Percentiles rank a stretch among this genome's conserved stretches.
Conservation (phyloP, 2,113 vertebrate genomes). For the Setophaga kirtlandii region DNA sequence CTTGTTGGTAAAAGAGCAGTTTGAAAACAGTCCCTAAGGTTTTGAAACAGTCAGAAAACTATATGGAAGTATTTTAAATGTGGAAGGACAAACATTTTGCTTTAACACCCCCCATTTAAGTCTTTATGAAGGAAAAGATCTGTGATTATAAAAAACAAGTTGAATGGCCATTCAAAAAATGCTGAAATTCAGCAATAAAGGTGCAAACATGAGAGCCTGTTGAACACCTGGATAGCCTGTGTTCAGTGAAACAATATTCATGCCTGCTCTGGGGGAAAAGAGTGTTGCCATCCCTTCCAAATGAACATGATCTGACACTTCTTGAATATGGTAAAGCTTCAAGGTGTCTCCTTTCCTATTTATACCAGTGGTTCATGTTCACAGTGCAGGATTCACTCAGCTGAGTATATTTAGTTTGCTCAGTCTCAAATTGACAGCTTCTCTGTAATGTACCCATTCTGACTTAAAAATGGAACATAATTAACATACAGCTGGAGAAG, state of each 20-base stretch:
- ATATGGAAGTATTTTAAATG: not conserved
- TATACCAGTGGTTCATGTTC: not conserved
- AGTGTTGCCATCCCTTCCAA: not conserved
- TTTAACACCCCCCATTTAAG: not conserved
- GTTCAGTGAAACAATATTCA: not conserved
- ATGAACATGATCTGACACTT: not conserved
- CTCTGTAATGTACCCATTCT: not conserved
- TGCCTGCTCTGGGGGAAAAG: not conserved
- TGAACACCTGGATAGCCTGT: not conserved
- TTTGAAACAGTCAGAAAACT: not conserved
- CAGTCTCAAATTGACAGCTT: not conserved
- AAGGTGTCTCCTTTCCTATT: not conserved
- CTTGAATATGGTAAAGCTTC: not conserved
- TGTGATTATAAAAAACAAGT: not conserved
- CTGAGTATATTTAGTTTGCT: not conserved
- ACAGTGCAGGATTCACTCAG: not conserved
- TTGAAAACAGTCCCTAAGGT: not conserved
- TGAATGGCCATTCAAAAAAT: not conserved
- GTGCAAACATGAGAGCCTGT: not conserved
- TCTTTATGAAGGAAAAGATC: not conserved
- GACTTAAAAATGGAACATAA: not conserved
- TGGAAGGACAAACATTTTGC: not conserved
- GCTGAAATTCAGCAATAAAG: not conserved
- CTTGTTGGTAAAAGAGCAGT: not conserved
- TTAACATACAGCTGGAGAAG: not conserved